Percentiles rank a stretch among this genome's conserved stretches.
phyloP scores from a whole-genome alignment of 2,888 invertebrate genomes.

The Bembecia ichneumoniformis region DNA sequence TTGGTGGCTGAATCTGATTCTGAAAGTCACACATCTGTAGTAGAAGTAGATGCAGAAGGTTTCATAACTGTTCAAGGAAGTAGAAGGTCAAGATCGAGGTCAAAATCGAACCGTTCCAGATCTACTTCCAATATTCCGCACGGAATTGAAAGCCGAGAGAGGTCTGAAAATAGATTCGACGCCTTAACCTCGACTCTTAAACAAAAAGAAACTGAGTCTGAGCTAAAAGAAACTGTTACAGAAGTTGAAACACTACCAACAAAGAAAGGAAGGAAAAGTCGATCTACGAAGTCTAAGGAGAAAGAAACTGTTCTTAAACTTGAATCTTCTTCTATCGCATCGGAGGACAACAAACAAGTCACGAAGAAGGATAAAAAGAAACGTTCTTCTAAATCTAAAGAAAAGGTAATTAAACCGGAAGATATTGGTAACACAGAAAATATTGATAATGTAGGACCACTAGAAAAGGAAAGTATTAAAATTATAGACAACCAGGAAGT shows the following conservation, averaged over 20 bases:
- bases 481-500: no score
- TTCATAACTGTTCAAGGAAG: slow-evolving; percentile 63
- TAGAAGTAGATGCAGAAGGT: slow-evolving; percentile 51
- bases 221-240: slow-evolving; percentile 14
- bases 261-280: slow-evolving; percentile 35
- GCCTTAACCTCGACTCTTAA: slow-evolving; percentile 36
- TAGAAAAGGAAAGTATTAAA: no score
- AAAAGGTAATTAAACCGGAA: slow-evolving; percentile 18
- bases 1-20: slow-evolving; percentile 43
- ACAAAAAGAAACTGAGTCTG: slow-evolving; percentile 25
- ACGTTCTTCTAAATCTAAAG: slow-evolving; percentile 37
- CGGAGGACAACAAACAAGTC: slow-evolving; percentile 37
- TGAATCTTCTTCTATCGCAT: slow-evolving; percentile 22
- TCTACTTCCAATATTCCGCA: slow-evolving; percentile 29
- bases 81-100: slow-evolving; percentile 67
- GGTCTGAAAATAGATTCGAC: slow-evolving; percentile 49
- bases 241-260: slow-evolving; percentile 25
- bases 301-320: slow-evolving; percentile 40
- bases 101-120: slow-evolving; percentile 51
- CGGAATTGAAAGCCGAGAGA: slow-evolving; percentile 30
- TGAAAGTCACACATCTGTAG: slow-evolving; percentile 29
- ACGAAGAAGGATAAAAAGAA: slow-evolving; percentile 50
- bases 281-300: slow-evolving; percentile 51
- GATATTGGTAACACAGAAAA: neutral
- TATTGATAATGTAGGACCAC: neutral